Evolutionary conservation across 2,113 vertebrate species (phyloP).

Genomic region (Bubo blakistoni): DNA sequence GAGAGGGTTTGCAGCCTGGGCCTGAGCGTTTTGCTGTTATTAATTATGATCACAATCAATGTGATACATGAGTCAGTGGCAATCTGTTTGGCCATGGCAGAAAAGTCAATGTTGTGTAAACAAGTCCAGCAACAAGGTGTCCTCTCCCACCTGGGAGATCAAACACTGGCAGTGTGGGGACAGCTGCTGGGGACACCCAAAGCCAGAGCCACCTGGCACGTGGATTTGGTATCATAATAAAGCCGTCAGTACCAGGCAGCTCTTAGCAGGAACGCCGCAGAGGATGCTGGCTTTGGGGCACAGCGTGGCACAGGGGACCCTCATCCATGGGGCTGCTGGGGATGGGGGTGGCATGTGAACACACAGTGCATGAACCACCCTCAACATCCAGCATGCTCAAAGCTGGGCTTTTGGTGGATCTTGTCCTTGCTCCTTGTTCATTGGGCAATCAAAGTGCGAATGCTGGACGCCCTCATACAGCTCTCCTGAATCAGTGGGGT

Average conservation of each 20-base stretch:
- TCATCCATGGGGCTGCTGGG: not conserved
- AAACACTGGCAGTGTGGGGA: not conserved
- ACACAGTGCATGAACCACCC: fast-evolving
- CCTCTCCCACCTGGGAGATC: not conserved
- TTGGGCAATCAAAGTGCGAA: not conserved
- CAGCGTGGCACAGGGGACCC: not conserved
- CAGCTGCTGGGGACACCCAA: fast-evolving
- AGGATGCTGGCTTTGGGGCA: not conserved
- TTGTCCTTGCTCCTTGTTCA: not conserved
- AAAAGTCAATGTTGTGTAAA: not conserved
- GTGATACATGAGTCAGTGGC: fast-evolving
- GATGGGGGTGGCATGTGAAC: not conserved
- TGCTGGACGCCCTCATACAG: not conserved
- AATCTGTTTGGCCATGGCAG: not conserved
- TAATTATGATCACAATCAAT: not conserved
- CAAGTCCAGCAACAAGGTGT: not conserved
- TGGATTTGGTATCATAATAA: not conserved
- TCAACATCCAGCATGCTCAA: not conserved
- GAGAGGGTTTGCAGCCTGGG: not conserved
- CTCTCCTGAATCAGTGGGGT: not conserved
- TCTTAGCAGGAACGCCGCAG: fast-evolving
- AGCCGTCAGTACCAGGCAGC: not conserved
- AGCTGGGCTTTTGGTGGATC: not conserved
- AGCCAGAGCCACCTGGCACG: fast-evolving
- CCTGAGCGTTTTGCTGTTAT: not conserved